Conservation (phyloP, 2,797 vertebrate genomes). For the Gephyroberyx darwinii region DNA sequence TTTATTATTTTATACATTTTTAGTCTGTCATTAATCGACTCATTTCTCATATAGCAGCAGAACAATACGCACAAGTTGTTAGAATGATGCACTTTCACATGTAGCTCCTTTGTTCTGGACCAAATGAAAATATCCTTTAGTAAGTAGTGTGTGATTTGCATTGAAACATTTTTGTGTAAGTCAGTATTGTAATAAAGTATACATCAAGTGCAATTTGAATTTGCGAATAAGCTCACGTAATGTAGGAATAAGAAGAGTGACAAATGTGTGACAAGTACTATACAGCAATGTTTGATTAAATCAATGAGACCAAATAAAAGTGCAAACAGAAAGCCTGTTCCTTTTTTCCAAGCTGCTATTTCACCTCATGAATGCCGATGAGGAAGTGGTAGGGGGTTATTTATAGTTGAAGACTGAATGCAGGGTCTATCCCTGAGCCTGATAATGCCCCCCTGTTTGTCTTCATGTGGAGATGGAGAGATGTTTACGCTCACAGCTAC, state of each 20-base stretch:
- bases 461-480: constrained; percentile 63
- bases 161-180: no score
- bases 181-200: neutral
- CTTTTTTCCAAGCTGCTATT: constrained; percentile 49
- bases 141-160: no score
- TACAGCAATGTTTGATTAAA: constrained; percentile 65
- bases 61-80: neutral
- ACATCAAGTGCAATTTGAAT: constrained; percentile 18
- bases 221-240: constrained; percentile 8
- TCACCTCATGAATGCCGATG: constrained; percentile 72
- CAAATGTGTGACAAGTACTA: constrained; percentile 46
- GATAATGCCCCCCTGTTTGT: constrained; percentile 66
- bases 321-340: constrained; percentile 52
- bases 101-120: no score
- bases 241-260: constrained; percentile 10
- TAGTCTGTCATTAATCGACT: neutral
- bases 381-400: constrained; percentile 55
- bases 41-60: neutral
- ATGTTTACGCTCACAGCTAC: constrained; percentile 69
- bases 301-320: constrained; percentile 62
- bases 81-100: no score
- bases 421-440: constrained; percentile 55
- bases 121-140: no score
- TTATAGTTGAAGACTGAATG: constrained; percentile 65
- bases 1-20: neutral